Percentiles rank a stretch among this genome's conserved stretches.
Evolutionary conservation across 2,797 vertebrate genomes (phyloP).

Genomic region (Parambassis ranga): DNA sequence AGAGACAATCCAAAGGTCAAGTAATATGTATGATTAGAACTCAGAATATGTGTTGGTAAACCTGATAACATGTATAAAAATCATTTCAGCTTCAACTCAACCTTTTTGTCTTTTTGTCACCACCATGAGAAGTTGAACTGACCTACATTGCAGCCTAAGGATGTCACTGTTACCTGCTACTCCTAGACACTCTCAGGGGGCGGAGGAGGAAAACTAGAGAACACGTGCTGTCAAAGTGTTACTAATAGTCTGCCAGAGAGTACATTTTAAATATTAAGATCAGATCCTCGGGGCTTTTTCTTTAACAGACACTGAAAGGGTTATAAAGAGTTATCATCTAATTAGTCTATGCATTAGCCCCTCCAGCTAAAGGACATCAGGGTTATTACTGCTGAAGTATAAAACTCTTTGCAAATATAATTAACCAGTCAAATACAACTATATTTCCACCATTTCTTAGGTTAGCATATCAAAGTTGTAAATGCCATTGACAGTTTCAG

Average conservation of each 20-base stretch:
- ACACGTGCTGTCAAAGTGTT: constrained; percentile 14
- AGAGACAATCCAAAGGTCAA: neutral
- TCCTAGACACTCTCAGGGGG: no score
- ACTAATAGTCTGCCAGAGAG: constrained; percentile 12
- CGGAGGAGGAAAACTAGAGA: constrained; percentile 7
- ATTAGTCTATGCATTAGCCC: neutral
- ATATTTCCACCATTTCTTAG: no score
- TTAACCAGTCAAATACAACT: neutral
- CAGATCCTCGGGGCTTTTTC: constrained; percentile 29
- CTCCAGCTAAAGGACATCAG: neutral
- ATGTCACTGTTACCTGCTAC: constrained; percentile 17
- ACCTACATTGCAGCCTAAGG: neutral
- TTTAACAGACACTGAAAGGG: neutral
- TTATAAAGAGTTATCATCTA: constrained; percentile 16
- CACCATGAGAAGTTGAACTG: constrained; percentile 12
- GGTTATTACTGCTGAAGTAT: neutral
- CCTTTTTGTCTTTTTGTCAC: constrained; percentile 38
- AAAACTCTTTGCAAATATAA: neutral
- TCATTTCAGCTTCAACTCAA: constrained; percentile 10
- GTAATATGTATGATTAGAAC: no score
- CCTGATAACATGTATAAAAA: neutral
- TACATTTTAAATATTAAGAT: constrained; percentile 39
- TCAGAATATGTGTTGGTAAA: neutral
- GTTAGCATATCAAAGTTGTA: no score
- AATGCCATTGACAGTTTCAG: no score